Evolutionary conservation across 2,888 invertebrate genomes (phyloP), one percentile per base, ranked within the genome.

Genomic region (Amblyteles armatorius): DNA sequence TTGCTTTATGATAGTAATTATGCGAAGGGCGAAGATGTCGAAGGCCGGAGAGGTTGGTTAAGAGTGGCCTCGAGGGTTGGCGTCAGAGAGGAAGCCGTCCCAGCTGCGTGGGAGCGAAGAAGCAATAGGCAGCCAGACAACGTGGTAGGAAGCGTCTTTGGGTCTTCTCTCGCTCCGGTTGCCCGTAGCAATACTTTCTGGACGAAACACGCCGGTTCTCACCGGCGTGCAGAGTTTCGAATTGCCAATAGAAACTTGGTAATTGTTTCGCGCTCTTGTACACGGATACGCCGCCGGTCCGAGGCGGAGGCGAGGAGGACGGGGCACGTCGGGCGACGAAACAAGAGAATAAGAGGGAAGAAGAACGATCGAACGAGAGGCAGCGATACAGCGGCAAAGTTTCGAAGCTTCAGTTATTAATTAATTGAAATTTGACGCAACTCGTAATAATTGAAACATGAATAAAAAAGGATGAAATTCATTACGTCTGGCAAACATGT

Each of bases 161-260:
- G 74, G 69, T 50, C 78, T 80, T 69, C 67, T 68, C 73, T 52
- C 50, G 72, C 67, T 73, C 44, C 65, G 83, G 40, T 65, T 76
- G 80, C 52, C 84, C 83, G 77, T 69, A 79, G 87, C 87, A 86
- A 87, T 88, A 89, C 89, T 89, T 89, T 90, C 88, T 73, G 82
- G 86, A 87, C 83, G 82, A 84, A 87, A 86, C 6, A 60, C 74
- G 65, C 69, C 57, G 57, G 73, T 85, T 80, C 85, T 83, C 79
- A 77, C 16, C 82, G 79, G 86, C 79, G 83, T 76, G 80, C 65
- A 69, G 68, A 87, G 88, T 89, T 89, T 89, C 88, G 88, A 87
- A 90, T 90, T 90, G 89, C 88, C 90, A 90, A 90, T 90, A 90
- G 88, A 90, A 90, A 90, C 90, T 90, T 90, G 86, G 90, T 90